Evolutionary conservation across 1,140 invertebrate genomes (phyloP), one percentile per base, ranked within the genome.

Genomic region (Drosophila serrata): DNA sequence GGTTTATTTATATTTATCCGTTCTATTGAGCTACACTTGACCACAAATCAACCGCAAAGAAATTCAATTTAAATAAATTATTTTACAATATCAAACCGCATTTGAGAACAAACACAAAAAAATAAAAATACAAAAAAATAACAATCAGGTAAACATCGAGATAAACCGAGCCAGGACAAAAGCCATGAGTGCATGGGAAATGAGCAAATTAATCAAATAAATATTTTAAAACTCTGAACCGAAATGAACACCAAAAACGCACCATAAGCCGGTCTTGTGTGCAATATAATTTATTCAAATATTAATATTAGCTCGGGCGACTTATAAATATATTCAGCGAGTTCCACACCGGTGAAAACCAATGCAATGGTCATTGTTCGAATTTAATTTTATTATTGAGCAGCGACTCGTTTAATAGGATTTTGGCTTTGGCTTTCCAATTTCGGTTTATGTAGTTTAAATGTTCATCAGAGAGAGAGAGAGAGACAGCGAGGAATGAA

Each of bases 1-100:
- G 53, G n/a, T 29, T 64, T 48, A 64, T 75, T 58, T 75, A 56
- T 49, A 63, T 75, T 49, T 49, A 40, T 51, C 27, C 60, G 22
- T 69, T 46, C 33, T 70, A 46, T 70, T 48, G 31, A 27, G 62
- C 62, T 31, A 27, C 13, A 64, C 40, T 59, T 42, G 43, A 33
- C 72, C 73, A 46, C 60, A 81, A 72, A 64, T 81, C 72, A 63
- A 81, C 67, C 73, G 46, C 75, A 75, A 40, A 58, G 58, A 61
- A 61, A 77, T 84, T 67, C 49, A 85, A 86, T 85, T 77, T 78
- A 68, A 77, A 85, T 85, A 81, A 81, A 85, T 81, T 73, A 63
- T 65, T 70, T 75, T 59, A 76, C 76, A 70, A 57, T 61, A 79
- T 60, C 40, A 72, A 79, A 79, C n/a, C 43, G 39, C 40, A 45